Percentiles rank a stretch among this genome's conserved stretches.
Evolutionary conservation across 2,113 vertebrate genomes (phyloP).

Genomic region (Psophia crepitans): DNA sequence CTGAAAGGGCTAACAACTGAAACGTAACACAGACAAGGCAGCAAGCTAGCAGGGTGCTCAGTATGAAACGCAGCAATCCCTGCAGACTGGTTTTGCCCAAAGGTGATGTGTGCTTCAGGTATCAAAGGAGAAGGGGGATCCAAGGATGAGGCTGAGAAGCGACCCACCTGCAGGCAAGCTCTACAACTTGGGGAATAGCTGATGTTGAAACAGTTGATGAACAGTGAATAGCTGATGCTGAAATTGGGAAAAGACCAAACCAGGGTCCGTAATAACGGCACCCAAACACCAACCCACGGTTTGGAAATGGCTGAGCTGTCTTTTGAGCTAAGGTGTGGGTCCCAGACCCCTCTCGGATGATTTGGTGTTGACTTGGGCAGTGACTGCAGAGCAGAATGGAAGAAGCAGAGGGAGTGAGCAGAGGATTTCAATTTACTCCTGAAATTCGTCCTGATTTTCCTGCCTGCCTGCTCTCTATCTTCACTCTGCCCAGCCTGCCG

Average conservation of each 20-base stretch:
- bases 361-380: neutral
- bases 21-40: neutral
- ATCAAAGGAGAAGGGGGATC: neutral
- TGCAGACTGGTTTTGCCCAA: neutral
- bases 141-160: neutral
- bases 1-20: neutral
- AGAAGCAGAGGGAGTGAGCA: neutral
- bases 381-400: neutral
- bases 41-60: neutral
- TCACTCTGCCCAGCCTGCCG: neutral
- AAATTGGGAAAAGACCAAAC: neutral
- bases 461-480: neutral
- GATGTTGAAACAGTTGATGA: neutral
- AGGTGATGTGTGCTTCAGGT: neutral
- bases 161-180: neutral
- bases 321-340: neutral
- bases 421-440: neutral
- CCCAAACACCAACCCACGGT: neutral
- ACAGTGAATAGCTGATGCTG: neutral
- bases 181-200: neutral
- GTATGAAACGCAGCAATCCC: neutral
- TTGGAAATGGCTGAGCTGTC: neutral
- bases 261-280: neutral
- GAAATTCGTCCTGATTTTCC: conserved; percentile 2
- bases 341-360: neutral